Evolutionary conservation across 2,888 invertebrate species (phyloP), one percentile per base, ranked within the genome.

Genomic region (Epistrophe eligans): DNA sequence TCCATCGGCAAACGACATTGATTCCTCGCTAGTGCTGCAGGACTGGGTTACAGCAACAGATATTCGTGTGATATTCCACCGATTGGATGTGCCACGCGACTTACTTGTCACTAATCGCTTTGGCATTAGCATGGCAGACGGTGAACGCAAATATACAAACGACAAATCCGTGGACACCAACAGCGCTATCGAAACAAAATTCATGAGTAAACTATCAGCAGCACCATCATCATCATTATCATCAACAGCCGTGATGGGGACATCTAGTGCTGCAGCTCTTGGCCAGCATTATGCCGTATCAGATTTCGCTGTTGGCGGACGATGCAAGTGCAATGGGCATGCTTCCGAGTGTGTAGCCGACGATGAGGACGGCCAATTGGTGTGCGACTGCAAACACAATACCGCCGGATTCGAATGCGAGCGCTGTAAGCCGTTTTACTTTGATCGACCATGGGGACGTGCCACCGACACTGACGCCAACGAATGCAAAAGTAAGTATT

Each of bases 21-120:
- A 99, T 92, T 96, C 97, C 90, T 98, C 98, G n/a, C 97, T 99
- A 0, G 98, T 99, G 8, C 94, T 99, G n/a, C 97, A 98, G 93
- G 99, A 99, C 93, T 99, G 99, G 99, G 98, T 99, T 17, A 99
- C 99, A 0, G 99, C 99, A 10, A 99, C 99, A 0, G 99, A 99
- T 91, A 97, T 99, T 85, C 95, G 97, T 89, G 97, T 99, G 2
- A 96, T 98, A 1, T 98, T 99, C 93, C 97, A 98, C 91, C 96
- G 98, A 0, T 94, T 98, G 71, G 96, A 97, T 92, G 95, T 97
- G 95, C 96, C 96, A 19, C 94, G 93, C 82, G 91, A 90, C 70
- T 88, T 70, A 93, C 92, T 91, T 52, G 79, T 89, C 0, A 91
- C 91, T 17, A 91, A 92, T 77, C 90, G 91, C 76, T 92, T 91